phyloP scores from a whole-genome alignment of 1,140 invertebrate species.

The Platyura marginata region DNA sequence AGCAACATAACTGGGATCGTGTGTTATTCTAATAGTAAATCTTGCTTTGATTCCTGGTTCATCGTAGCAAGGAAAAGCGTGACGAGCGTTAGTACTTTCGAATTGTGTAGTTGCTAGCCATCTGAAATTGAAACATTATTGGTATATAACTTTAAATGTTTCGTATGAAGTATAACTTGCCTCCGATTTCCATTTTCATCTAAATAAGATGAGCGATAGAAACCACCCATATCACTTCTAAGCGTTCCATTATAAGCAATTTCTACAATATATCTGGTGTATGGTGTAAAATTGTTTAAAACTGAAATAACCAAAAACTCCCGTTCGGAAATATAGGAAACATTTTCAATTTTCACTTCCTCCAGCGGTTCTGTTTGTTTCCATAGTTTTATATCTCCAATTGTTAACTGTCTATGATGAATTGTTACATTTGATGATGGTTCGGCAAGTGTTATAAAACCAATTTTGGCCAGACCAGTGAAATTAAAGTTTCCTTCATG shows the following conservation, averaged over 20 bases:
- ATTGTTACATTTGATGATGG: slow-evolving; percentile 28
- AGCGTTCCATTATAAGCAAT: slow-evolving; percentile 32
- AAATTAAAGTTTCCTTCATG: slow-evolving; percentile 28
- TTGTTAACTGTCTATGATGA: slow-evolving; percentile 25
- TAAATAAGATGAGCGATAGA: slow-evolving; percentile 62
- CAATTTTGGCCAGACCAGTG: slow-evolving; percentile 36
- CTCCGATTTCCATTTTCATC: slow-evolving; percentile 19
- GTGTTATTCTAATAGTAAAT: slow-evolving; percentile 41
- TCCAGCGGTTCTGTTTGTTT: slow-evolving; percentile 1
- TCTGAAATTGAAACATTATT: slow-evolving; percentile 24
- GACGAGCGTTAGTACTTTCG: slow-evolving; percentile 56
- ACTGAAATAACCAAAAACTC: slow-evolving; percentile 17
- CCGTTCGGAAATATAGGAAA: background rate
- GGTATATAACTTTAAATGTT: background rate
- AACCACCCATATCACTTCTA: slow-evolving; percentile 44
- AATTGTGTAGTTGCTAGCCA: slow-evolving; percentile 61
- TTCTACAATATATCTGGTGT: slow-evolving; percentile 22
- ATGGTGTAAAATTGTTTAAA: slow-evolving; percentile 6
- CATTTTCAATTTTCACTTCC: slow-evolving; percentile 9
- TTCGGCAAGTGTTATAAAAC: slow-evolving; percentile 20
- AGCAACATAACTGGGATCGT: slow-evolving; percentile 26
- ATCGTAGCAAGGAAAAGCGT: slow-evolving; percentile 78
- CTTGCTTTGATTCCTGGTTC: slow-evolving; percentile 65
- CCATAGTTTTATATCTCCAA: slow-evolving; percentile 14
- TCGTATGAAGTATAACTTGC: slow-evolving; percentile 8